These are phyloP conservation scores for Malurus elegans DNA, from an alignment of 2,113 vertebrate species.

Conservation along the genomic window DNA sequence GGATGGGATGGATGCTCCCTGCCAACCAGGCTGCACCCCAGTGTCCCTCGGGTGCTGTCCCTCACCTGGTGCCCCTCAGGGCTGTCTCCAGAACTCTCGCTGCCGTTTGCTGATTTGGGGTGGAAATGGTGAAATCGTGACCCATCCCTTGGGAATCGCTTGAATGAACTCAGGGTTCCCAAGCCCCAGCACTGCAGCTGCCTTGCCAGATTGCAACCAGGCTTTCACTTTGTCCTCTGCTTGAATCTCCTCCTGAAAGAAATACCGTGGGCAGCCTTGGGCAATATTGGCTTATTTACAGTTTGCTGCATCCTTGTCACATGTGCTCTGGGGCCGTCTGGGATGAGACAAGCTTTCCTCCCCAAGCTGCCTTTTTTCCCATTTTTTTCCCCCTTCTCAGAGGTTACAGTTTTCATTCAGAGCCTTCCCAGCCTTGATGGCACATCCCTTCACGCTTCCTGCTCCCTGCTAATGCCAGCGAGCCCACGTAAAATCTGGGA, in stretches of 20 bases:
- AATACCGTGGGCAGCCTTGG: background rate
- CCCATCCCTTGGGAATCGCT: rapidly evolving
- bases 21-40: too few species aligned
- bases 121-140: background rate
- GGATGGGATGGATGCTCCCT: too few species aligned
- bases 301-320: background rate
- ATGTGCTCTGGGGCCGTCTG: background rate
- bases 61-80: rapidly evolving
- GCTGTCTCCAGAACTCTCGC: rapidly evolving
- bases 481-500: background rate
- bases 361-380: background rate
- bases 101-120: background rate
- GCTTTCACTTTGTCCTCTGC: background rate
- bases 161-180: background rate
- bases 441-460: background rate
- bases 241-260: background rate
- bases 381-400: background rate
- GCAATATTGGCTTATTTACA: background rate
- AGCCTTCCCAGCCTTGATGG: background rate
- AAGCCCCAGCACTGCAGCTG: background rate
- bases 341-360: background rate
- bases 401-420: background rate
- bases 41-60: rapidly evolving
- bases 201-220: background rate
- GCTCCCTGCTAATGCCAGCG: background rate